A percentile compares a stretch with the other conserved stretches of the same genome.
Evolutionary conservation across 1,140 invertebrate genomes (phyloP).

Genomic region (Tyrophagus putrescentiae): DNA sequence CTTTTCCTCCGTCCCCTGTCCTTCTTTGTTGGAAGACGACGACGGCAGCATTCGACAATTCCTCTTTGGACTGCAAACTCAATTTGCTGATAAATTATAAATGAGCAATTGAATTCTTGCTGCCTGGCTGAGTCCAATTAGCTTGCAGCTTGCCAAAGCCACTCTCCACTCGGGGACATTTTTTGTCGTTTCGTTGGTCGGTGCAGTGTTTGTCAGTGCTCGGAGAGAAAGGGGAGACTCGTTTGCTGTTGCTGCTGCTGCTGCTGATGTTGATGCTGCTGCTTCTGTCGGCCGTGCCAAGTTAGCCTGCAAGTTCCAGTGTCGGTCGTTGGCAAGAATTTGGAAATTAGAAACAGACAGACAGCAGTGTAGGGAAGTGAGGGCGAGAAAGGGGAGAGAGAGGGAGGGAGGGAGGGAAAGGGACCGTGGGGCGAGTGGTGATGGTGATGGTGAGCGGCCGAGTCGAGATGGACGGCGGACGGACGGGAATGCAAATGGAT

Average conservation of each 20-base stretch:
- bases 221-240: conserved; percentile 3
- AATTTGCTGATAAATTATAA: conserved; percentile 15
- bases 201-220: neutral
- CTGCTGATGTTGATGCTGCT: too few relatives aligned
- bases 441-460: too few relatives aligned
- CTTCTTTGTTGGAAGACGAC: neutral
- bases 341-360: conserved; percentile 12
- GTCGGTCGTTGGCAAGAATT: neutral
- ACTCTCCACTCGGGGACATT: conserved; percentile 15
- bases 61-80: neutral
- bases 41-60: neutral
- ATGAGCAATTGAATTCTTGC: conserved; percentile 16
- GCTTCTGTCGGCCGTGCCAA: neutral
- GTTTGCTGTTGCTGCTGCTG: too few relatives aligned
- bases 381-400: too few relatives aligned
- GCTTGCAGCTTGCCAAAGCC: neutral
- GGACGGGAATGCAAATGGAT: too few relatives aligned
- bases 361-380: too few relatives aligned
- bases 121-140: conserved; percentile 15
- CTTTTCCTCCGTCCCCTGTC: neutral
- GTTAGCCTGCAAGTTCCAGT: neutral
- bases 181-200: too few relatives aligned
- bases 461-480: too few relatives aligned
- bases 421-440: too few relatives aligned
- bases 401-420: too few relatives aligned